A percentile compares a stretch with the other conserved stretches of the same genome.
Evolutionary conservation across 2,888 invertebrate species (phyloP).

Genomic region (Nomada goodeniana): DNA sequence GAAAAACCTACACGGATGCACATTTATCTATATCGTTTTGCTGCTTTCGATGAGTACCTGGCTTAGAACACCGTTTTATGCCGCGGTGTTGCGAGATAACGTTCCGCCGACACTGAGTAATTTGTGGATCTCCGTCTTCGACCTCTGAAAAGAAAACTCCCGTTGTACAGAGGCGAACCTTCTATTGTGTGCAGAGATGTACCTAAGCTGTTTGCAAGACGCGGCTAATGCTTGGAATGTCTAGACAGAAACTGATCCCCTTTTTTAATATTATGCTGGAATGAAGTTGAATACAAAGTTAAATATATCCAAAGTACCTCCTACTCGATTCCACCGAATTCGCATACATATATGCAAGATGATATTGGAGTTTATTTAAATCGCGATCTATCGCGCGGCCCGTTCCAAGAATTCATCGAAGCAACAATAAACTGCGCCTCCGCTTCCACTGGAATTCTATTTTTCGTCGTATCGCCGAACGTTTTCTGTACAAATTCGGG

Average conservation of each 20-base stretch:
- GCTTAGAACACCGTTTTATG: neutral
- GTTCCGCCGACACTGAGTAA: neutral
- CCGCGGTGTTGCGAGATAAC: neutral
- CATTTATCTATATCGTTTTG: neutral
- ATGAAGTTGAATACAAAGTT: neutral
- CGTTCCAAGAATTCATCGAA: neutral
- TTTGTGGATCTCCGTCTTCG: neutral
- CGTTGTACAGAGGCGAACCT: neutral
- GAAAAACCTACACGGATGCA: neutral
- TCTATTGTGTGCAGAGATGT: no score
- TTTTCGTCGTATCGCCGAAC: neutral
- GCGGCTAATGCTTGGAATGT: no score
- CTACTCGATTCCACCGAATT: neutral
- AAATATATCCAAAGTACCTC: constrained; percentile 25
- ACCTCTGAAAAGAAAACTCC: neutral
- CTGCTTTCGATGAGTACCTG: no score
- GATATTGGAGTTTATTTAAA: constrained; percentile 19
- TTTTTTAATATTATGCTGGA: no score
- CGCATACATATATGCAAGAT: neutral
- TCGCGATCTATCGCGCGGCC: neutral
- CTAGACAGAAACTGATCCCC: constrained; percentile 19
- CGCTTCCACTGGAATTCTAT: constrained; percentile 28
- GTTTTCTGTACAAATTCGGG: neutral
- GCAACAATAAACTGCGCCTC: neutral
- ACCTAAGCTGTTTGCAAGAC: no score